These are phyloP conservation scores for Ia io DNA, from an alignment of 2,113 vertebrate genomes.

Conservation along the genomic window DNA sequence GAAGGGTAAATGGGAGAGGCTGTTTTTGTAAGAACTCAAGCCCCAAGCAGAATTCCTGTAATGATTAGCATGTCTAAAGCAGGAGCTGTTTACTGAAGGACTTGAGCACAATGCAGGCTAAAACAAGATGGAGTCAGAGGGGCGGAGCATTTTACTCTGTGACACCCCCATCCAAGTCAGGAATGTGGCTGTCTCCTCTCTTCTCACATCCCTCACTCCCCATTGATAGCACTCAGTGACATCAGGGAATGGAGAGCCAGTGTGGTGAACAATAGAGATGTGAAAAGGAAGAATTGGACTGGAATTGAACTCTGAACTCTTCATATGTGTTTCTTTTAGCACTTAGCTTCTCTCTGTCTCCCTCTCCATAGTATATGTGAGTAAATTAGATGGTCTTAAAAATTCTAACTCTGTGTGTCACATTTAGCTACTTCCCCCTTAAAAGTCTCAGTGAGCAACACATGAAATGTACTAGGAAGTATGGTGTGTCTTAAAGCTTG, in stretches of 20 bases:
- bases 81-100: not conserved
- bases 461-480: not conserved
- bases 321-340: not conserved
- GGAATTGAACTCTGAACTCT: accelerated
- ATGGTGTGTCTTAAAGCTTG: not conserved
- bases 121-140: not conserved
- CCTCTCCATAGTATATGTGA: not conserved
- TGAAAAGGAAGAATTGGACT: not conserved
- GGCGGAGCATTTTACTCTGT: too few relatives aligned
- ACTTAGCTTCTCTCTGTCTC: not conserved
- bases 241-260: not conserved
- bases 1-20: not conserved
- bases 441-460: constrained; percentile 1
- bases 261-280: not conserved
- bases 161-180: too few relatives aligned
- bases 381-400: not conserved
- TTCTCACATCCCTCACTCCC: too few relatives aligned
- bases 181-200: not conserved
- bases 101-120: not conserved
- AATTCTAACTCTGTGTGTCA: not conserved
- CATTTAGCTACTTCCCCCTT: not conserved
- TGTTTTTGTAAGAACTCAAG: not conserved
- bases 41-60: not conserved
- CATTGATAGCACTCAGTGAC: not conserved
- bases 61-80: not conserved